phyloP scores from a whole-genome alignment of 2,888 invertebrate genomes.

The Adela reaumurella region DNA sequence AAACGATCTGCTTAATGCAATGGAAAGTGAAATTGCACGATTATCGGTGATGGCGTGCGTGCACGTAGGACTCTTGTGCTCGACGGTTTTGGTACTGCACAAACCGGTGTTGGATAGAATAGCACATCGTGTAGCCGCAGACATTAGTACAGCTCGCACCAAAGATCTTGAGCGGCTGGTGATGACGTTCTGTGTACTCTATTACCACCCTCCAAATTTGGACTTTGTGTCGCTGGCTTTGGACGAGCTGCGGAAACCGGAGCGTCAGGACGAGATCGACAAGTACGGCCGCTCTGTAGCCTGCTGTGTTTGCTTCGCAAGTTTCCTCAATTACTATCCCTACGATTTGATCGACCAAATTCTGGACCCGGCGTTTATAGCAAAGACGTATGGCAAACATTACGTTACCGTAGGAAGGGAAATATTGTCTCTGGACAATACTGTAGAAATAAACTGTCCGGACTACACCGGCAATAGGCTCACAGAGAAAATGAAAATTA shows the following conservation, averaged over 20 bases:
- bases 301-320: constrained; percentile 59
- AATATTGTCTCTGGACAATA: constrained; percentile 60
- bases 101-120: constrained; percentile 35
- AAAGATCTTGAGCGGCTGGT: constrained; percentile 75
- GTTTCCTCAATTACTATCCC: constrained; percentile 53
- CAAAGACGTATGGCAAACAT: constrained; percentile 50
- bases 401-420: constrained; percentile 50
- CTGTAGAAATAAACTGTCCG: constrained; percentile 58
- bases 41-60: constrained; percentile 60
- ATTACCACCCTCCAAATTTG: constrained; percentile 48
- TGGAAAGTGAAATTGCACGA: constrained; percentile 54
- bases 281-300: constrained; percentile 58
- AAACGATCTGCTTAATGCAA: constrained; percentile 44
- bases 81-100: constrained; percentile 37
- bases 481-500: constrained; percentile 32
- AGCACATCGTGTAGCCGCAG: constrained; percentile 43
- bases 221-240: constrained; percentile 32
- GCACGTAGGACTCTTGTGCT: constrained; percentile 63
- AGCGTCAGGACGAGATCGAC: constrained; percentile 52
- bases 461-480: constrained; percentile 57
- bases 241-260: constrained; percentile 48
- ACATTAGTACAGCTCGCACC: constrained; percentile 50
- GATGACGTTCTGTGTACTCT: constrained; percentile 59
- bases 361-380: constrained; percentile 56
- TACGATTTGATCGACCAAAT: constrained; percentile 55